Percentiles rank a stretch among this genome's conserved stretches.
Evolutionary conservation across 2,113 vertebrate genomes (phyloP).

Genomic region (Prolemur simus): DNA sequence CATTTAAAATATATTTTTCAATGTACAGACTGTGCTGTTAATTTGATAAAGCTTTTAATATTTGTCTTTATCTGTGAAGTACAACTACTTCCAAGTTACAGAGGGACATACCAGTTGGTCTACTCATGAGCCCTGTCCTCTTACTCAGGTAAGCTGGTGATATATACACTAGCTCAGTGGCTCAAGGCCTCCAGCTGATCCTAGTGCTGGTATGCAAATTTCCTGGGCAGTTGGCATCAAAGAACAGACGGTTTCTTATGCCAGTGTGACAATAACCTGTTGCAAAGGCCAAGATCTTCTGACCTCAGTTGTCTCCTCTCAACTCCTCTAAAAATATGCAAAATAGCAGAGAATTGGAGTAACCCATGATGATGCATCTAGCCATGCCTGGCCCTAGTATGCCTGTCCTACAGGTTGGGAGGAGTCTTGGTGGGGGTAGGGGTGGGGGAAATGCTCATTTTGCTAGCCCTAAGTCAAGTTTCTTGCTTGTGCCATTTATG

Average conservation of each 20-base stretch:
- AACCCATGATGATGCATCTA: neutral
- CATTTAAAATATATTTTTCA: constrained; percentile 13
- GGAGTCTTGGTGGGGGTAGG: neutral
- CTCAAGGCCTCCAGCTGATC: neutral
- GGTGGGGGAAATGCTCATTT: neutral
- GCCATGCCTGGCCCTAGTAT: neutral
- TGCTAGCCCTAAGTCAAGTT: neutral
- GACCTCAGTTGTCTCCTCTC: neutral
- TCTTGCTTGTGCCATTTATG: neutral
- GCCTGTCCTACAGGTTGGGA: neutral
- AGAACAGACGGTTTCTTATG: neutral
- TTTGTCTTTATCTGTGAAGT: neutral
- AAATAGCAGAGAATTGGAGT: neutral
- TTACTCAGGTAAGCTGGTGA: neutral
- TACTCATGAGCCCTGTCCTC: neutral
- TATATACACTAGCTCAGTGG: neutral
- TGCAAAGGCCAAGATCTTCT: neutral
- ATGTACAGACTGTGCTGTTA: neutral
- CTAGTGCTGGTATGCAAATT: neutral
- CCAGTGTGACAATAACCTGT: too few relatives aligned
- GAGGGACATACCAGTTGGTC: neutral
- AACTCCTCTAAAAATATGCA: neutral
- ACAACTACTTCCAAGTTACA: neutral
- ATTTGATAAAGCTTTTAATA: constrained; percentile 23
- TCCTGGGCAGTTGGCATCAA: neutral